Evolutionary conservation across 2,113 vertebrate species (phyloP), one percentile per base, ranked within the genome.

Genomic region (Nipponia nippon): DNA sequence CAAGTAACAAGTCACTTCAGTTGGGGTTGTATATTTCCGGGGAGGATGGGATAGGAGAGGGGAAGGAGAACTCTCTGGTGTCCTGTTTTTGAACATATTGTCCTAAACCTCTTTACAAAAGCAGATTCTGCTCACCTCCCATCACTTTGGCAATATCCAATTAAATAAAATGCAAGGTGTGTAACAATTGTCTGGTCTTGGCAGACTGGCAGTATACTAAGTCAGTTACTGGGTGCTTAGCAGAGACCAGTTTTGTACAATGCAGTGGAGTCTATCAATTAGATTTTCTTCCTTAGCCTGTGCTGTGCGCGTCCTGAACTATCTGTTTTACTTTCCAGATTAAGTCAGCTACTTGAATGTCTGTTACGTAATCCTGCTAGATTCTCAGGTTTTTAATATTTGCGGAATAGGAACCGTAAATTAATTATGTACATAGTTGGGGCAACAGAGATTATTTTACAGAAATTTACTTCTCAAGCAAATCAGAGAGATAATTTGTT

Each of bases 11-110:
- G 4, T 44, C 42, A 13, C 13, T 66, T 77, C 40, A 36, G 38
- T 47, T 83, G 17, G 6, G 20, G 15, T 53, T 65, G 9, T 55
- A 1, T 72, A 16, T 86, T 72, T 77, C 29, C 0, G 0, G 3
- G 25, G 13, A 79, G n/a, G 16, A 71, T 30, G 16, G 25, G 8
- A 4, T 34, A 67, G 34, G 34, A 38, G 29, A 55, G 4, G 8
- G n/a, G 42, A 32, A 83, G 25, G 42, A 79, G 8, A 89, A 18
- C 23, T 52, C 25, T 58, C 49, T 81, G 30, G 21, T 75, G 20
- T 84, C 25, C 26, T 79, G 23, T 2, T 53, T 76, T 89, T 89
- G 26, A 89, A 52, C 5, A 32, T 34, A 8, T 0, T 72, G 17
- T 67, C 20, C 36, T 69, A 29, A 61, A n/a, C 10, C 16, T 34